Evolutionary conservation across 2,113 vertebrate species (phyloP), one percentile per base, ranked within the genome.

Genomic region (Theropithecus gelada): DNA sequence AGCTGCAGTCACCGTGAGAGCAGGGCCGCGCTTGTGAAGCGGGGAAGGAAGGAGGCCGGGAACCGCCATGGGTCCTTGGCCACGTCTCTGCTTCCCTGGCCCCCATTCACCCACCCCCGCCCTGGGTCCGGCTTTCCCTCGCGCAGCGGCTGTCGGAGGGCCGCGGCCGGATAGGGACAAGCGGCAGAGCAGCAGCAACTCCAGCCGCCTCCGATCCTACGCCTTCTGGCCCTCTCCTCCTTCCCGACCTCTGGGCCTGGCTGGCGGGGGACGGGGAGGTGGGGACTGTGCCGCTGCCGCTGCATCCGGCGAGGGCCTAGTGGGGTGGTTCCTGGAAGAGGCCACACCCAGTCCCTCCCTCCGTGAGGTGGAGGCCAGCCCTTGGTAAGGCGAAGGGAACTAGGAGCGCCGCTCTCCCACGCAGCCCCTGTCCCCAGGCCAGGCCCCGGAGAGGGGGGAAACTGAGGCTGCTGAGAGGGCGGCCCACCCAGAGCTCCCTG

Each of bases 401-500:
- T 73, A 0, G 66, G 85, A 85, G 61, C 73, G 32, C 83, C 68
- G 76, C 93, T 97, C 88, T 98, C 93, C 95, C 96, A 97, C 82
- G 79, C 88, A 95, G 93, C n/a, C 70, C n/a, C 78, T 97, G 96
- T 91, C 32, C 17, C 93, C 43, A 79, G 88, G 94, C 90, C 93
- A 97, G 94, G 43, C 82, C 97, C 88, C 93, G 61, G 27, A 30
- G 5, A 93, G 92, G 93, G 90, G 97, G 96, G 97, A 98, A 98
- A 98, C 97, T 98, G 97, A 98, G 97, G 92, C 96, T 92, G 66
- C 30, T 64, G 61, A 64, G 17, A 94, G 90, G 93, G 92, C 20
- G 90, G 96, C 95, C 97, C 97, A 98, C 97, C 94, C 96, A 96
- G 94, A 94, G 84, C 92, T 97, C 96, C 75, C 66, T 22, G 95